phyloP scores from a whole-genome alignment of 2,113 vertebrate genomes.

The Camelus bactrianus region DNA sequence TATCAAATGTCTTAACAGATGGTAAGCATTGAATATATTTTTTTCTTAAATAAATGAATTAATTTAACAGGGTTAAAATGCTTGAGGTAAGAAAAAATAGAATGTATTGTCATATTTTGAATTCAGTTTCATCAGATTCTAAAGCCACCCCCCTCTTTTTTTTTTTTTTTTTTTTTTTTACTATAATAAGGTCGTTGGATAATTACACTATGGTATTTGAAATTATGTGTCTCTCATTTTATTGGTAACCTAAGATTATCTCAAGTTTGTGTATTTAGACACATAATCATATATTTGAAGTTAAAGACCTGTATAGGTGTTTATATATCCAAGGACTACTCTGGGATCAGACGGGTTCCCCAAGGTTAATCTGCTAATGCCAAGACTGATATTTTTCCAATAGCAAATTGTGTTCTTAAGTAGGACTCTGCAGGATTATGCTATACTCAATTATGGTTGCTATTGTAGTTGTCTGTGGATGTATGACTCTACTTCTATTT shows the following conservation, averaged over 20 bases:
- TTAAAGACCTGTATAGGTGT: background rate
- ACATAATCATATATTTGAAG: background rate
- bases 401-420: background rate
- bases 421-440: background rate
- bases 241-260: background rate
- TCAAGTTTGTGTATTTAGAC: background rate
- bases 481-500: background rate
- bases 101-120: background rate
- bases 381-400: background rate
- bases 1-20: background rate
- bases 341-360: background rate
- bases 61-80: background rate
- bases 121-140: background rate
- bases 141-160: fast-evolving
- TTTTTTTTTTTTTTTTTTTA: background rate
- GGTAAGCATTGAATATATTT: background rate
- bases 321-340: background rate
- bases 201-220: background rate
- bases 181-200: background rate
- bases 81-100: background rate
- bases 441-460: background rate
- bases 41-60: background rate
- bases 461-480: background rate
- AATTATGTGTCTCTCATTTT: background rate
- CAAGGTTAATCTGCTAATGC: background rate